Conservation (phyloP, 2,113 vertebrate species). For the Lepus americanus region DNA sequence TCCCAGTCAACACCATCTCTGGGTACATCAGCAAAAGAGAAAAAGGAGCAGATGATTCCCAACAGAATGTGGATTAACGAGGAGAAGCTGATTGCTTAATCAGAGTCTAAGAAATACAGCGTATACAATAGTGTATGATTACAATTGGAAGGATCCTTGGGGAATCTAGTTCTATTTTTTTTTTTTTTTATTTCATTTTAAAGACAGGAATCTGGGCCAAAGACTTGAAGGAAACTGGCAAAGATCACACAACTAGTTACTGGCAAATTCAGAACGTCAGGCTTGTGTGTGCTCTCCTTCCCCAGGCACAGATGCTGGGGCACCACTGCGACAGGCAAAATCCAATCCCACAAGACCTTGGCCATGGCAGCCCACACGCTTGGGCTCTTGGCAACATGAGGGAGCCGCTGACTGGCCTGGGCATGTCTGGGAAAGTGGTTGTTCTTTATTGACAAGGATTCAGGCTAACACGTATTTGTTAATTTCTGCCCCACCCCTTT, state of each 20-base stretch:
- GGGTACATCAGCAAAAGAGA: not conserved
- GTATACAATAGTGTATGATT: not conserved
- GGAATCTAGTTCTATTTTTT: conserved; percentile 25
- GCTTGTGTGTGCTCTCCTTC: not conserved
- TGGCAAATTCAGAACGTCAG: not conserved
- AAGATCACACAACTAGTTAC: conserved; percentile 26
- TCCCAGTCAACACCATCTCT: not conserved
- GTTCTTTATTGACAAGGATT: conserved; percentile 23
- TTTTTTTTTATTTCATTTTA: conserved; percentile 37
- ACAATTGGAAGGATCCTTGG: conserved; percentile 37
- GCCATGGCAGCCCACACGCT: not conserved
- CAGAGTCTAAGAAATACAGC: not conserved
- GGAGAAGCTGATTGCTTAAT: not conserved
- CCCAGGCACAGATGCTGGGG: not conserved
- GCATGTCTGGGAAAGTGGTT: conserved; percentile 12
- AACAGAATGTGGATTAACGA: not conserved
- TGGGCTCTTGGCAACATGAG: not conserved
- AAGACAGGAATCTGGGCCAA: conserved; percentile 48
- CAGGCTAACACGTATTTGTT: conserved; percentile 45
- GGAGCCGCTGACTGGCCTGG: not conserved
- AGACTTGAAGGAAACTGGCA: conserved; percentile 59
- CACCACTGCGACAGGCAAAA: not conserved
- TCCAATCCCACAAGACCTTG: not conserved
- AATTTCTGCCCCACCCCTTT: conserved; percentile 63
- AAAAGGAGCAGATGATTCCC: not conserved